Percentiles rank a stretch among this genome's conserved stretches.
Conservation (phyloP, 2,113 vertebrate species). For the Taurulus bubalis region DNA sequence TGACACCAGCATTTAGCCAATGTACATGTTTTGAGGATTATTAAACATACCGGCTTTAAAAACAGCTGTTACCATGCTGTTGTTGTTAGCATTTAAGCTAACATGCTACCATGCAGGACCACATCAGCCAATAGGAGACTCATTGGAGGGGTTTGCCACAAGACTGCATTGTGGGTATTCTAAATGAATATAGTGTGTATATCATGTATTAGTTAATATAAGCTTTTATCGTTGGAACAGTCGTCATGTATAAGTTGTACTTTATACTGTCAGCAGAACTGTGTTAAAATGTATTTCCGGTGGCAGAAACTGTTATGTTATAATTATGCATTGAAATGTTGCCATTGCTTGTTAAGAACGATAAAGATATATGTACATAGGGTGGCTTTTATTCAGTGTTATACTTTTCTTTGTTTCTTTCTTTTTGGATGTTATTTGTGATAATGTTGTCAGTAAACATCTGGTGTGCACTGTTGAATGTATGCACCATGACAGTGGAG, state of each 20-base stretch:
- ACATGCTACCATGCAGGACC: not conserved
- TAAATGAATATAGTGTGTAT: not conserved
- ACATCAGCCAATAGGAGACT: conserved; percentile 44
- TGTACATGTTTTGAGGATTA: rapidly evolving
- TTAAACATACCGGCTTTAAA: not conserved
- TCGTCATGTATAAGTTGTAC: rapidly evolving
- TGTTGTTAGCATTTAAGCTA: conserved; percentile 46
- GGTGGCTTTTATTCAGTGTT: not conserved
- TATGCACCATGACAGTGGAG: conserved; percentile 12
- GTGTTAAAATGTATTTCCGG: not conserved
- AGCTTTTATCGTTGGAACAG: rapidly evolving
- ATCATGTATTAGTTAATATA: not conserved
- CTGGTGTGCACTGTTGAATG: rapidly evolving
- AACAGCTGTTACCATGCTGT: rapidly evolving
- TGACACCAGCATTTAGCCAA: rapidly evolving
- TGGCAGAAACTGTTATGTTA: not conserved
- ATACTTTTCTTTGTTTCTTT: not conserved
- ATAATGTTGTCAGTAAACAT: rapidly evolving
- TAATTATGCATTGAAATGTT: not conserved
- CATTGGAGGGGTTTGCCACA: rapidly evolving
- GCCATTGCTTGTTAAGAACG: too few species aligned
- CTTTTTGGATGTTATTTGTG: not conserved
- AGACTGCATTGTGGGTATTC: conserved; percentile 48
- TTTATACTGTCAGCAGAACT: rapidly evolving
- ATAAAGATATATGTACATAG: not conserved